These are phyloP conservation scores for Salticus scenicus DNA, from an alignment of 2,888 invertebrate genomes.

Conservation along the genomic window DNA sequence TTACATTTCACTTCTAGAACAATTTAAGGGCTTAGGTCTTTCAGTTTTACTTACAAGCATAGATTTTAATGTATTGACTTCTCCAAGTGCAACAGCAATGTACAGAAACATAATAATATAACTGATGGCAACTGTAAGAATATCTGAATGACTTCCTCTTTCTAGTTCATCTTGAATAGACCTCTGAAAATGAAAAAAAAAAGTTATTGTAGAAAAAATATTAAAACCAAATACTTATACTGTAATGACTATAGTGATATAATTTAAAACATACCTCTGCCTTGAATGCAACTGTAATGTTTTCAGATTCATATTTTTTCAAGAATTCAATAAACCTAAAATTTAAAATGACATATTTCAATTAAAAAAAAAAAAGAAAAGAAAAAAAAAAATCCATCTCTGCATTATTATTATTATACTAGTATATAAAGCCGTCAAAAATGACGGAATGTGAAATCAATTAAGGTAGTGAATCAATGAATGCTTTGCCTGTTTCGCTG, in stretches of 20 bases:
- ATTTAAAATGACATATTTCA: not conserved
- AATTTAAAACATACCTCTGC: constrained; percentile 75
- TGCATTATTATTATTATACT: no score
- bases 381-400: no score
- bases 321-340: constrained; percentile 76
- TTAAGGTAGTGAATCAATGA: no score
- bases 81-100: constrained; percentile 91
- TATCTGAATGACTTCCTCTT: constrained; percentile 78
- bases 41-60: constrained; percentile 70
- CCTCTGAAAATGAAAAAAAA: constrained; percentile 79
- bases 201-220: no score
- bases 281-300: constrained; percentile 76
- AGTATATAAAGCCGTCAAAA: no score
- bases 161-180: constrained; percentile 95
- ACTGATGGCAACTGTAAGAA: constrained; percentile 77
- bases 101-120: constrained; percentile 83
- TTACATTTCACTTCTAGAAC: no score
- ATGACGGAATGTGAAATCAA: no score
- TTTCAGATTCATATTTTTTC: constrained; percentile 74
- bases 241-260: no score
- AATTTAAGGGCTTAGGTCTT: no score
- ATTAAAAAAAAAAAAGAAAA: no score
- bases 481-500: no score
- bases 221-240: no score
- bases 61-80: constrained; percentile 70